Percentiles rank a stretch among this genome's conserved stretches.
phyloP scores from a whole-genome alignment of 2,797 vertebrate species.

The Pangasius larnaudii region DNA sequence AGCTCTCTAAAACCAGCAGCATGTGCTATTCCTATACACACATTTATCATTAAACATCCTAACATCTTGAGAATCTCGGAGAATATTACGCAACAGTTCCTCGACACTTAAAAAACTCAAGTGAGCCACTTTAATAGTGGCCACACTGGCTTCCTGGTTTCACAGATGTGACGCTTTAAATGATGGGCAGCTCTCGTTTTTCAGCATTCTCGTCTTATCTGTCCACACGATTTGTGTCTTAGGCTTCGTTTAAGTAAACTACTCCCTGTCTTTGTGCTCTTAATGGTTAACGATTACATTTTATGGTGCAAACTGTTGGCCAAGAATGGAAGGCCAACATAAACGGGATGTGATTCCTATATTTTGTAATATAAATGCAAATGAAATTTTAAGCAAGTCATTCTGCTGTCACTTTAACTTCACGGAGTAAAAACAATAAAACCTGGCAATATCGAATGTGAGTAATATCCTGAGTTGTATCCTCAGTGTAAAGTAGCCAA shows the following conservation, averaged over 20 bases:
- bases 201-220: not conserved
- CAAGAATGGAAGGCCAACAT: not conserved
- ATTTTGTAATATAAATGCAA: not conserved
- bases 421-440: not conserved
- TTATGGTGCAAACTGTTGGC: too few relatives aligned
- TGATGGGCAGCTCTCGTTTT: not conserved
- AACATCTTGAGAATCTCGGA: not conserved
- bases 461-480: not conserved
- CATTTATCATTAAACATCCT: not conserved
- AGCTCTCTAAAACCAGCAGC: not conserved
- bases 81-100: not conserved
- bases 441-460: not conserved
- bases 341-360: not conserved
- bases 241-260: not conserved
- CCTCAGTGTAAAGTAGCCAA: not conserved
- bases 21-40: not conserved
- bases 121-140: not conserved
- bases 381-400: not conserved
- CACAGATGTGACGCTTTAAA: not conserved
- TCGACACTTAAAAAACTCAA: not conserved
- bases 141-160: not conserved
- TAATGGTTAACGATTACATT: not conserved
- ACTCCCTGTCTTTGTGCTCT: not conserved
- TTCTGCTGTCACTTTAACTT: not conserved
- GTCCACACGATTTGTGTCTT: not conserved